phyloP scores from a whole-genome alignment of 2,113 vertebrate species.

The Bombycilla garrulus region DNA sequence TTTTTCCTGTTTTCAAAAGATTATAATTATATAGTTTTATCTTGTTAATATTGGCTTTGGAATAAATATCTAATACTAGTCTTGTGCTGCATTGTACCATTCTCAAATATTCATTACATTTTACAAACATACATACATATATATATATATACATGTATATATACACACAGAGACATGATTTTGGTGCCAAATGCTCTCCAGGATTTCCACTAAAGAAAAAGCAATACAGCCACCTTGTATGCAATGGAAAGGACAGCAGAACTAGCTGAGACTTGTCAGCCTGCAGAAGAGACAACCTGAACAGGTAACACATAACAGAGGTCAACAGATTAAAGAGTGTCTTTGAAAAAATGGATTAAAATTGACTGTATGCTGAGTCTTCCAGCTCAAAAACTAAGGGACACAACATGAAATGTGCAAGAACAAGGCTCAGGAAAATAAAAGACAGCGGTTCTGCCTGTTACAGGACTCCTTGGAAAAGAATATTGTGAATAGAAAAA shows the following conservation, averaged over 20 bases:
- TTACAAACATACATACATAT: no score
- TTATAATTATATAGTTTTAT: neutral
- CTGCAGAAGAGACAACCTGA: neutral
- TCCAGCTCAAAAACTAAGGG: neutral
- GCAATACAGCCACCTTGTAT: neutral
- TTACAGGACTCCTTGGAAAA: neutral
- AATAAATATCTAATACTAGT: neutral
- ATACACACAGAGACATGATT: neutral
- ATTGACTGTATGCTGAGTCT: neutral
- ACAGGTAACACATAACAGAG: neutral
- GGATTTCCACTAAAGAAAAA: neutral
- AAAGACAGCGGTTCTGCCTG: neutral
- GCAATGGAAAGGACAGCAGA: neutral
- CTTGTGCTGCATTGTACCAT: neutral
- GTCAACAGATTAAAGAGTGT: neutral
- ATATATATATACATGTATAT: rapidly evolving
- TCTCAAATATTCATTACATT: neutral
- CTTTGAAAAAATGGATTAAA: neutral
- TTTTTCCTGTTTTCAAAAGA: neutral
- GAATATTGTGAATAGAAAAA: neutral
- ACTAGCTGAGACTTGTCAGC: neutral
- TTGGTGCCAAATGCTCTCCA: neutral
- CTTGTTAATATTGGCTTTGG: neutral
- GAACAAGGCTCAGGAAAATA: neutral
- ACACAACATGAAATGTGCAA: neutral